These are phyloP conservation scores for Melikaiella ostensackeni DNA, from an alignment of 2,888 invertebrate genomes.

Conservation along the genomic window DNA sequence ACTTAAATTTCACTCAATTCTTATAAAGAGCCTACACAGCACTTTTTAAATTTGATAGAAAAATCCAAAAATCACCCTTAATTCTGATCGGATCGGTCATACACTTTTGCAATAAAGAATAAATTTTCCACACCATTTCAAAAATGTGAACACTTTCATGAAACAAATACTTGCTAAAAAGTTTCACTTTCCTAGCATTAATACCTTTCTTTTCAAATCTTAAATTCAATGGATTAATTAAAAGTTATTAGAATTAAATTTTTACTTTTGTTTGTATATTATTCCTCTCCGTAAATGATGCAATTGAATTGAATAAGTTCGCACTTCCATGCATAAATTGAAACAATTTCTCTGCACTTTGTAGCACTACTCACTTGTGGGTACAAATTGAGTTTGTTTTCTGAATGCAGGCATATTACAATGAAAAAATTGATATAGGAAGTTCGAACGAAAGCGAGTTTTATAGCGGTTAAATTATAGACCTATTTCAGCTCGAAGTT, in stretches of 20 bases:
- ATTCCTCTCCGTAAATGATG: background rate
- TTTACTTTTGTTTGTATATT: background rate
- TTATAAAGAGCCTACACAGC: too few species aligned
- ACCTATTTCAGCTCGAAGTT: background rate
- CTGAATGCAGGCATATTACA: conserved; percentile 7
- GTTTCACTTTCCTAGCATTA: background rate
- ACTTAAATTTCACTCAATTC: too few species aligned
- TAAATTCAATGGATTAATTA: background rate
- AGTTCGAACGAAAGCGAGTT: conserved; percentile 10
- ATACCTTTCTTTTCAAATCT: background rate
- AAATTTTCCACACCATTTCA: background rate
- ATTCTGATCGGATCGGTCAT: background rate
- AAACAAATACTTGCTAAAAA: background rate
- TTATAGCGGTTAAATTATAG: conserved; percentile 20
- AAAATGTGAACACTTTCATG: background rate
- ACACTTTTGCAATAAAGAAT: background rate
- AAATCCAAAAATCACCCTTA: background rate
- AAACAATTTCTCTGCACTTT: conserved; percentile 15
- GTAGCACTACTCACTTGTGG: background rate
- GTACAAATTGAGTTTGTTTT: conserved; percentile 9
- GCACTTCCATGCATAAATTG: background rate
- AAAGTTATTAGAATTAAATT: background rate
- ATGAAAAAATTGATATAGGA: background rate
- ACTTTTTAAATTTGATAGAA: background rate
- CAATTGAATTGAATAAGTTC: background rate